phyloP scores from a whole-genome alignment of 2,888 invertebrate genomes.

The Tillus elongatus region DNA sequence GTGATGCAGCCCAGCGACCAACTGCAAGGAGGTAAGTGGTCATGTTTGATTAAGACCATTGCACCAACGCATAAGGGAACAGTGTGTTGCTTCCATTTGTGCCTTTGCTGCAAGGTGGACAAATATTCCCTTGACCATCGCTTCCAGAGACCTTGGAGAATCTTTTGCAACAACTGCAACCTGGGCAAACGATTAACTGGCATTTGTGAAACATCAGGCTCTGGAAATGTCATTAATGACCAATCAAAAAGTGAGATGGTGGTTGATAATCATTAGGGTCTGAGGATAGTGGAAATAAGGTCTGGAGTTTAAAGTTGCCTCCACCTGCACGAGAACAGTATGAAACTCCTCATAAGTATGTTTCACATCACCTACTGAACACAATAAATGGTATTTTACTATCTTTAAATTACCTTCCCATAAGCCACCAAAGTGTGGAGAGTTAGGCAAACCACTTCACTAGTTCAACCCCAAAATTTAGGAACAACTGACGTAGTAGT shows the following conservation, averaged over 20 bases:
- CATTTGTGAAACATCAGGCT: slow-evolving; percentile 16
- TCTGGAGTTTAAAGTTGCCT: slow-evolving; percentile 25
- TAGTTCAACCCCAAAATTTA: too few species aligned
- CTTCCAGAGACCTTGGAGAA: slow-evolving; percentile 19
- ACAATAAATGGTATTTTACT: slow-evolving; percentile 24
- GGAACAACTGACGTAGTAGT: too few species aligned
- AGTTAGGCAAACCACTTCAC: too few species aligned
- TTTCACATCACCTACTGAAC: slow-evolving; percentile 19
- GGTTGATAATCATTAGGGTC: slow-evolving; percentile 22
- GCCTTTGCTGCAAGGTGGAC: slow-evolving; percentile 16
- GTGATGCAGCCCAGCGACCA: not conserved
- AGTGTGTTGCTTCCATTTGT: slow-evolving; percentile 18
- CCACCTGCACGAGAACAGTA: slow-evolving; percentile 22
- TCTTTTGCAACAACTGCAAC: slow-evolving; percentile 20
- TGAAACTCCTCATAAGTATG: slow-evolving; percentile 25
- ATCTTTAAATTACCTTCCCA: slow-evolving; percentile 24
- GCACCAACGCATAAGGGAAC: too few species aligned
- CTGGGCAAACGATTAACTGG: slow-evolving; percentile 2
- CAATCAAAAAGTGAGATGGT: slow-evolving; percentile 30
- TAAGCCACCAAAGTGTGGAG: too few species aligned
- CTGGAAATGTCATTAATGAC: slow-evolving; percentile 22
- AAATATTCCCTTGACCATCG: slow-evolving; percentile 23
- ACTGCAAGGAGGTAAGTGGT: slow-evolving; percentile 13
- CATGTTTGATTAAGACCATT: slow-evolving; percentile 15
- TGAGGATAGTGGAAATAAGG: slow-evolving; percentile 23